These are phyloP conservation scores for Seriola rivoliana DNA, from an alignment of 2,113 vertebrate species.

Conservation along the genomic window DNA sequence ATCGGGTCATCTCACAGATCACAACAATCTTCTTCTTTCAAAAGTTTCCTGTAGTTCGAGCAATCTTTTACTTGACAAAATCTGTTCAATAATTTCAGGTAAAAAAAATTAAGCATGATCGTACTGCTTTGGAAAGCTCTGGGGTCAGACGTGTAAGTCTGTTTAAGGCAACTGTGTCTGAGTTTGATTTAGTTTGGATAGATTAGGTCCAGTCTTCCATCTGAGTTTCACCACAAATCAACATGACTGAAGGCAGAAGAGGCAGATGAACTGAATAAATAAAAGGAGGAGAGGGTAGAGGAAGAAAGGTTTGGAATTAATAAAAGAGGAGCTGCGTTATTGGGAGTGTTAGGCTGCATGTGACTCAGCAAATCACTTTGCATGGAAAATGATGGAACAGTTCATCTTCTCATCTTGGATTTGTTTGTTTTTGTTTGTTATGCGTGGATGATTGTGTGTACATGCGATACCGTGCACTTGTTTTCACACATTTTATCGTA, in stretches of 20 bases:
- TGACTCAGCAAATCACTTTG: constrained; percentile 34
- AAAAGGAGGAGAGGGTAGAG: constrained; percentile 13
- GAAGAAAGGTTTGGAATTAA: constrained; percentile 26
- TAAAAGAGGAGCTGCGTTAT: constrained; percentile 48
- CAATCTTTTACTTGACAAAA: background rate
- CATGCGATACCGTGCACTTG: background rate
- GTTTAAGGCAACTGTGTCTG: background rate
- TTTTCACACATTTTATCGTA: background rate
- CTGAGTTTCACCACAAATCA: constrained; percentile 28
- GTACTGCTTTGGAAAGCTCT: background rate
- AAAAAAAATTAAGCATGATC: background rate
- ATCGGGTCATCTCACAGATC: background rate
- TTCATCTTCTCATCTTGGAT: background rate
- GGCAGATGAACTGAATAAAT: constrained; percentile 44
- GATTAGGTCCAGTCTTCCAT: background rate
- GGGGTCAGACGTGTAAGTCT: background rate
- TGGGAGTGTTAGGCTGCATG: constrained; percentile 34
- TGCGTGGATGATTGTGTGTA: background rate
- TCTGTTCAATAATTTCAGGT: background rate
- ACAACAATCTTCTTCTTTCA: background rate
- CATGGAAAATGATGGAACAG: constrained; percentile 39
- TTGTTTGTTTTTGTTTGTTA: constrained; percentile 2
- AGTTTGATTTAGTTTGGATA: constrained; percentile 30
- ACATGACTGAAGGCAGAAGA: constrained; percentile 25
- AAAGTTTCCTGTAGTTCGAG: constrained; percentile 23